phyloP scores from a whole-genome alignment of 2,888 invertebrate genomes.

The Bimastos eiseni region DNA sequence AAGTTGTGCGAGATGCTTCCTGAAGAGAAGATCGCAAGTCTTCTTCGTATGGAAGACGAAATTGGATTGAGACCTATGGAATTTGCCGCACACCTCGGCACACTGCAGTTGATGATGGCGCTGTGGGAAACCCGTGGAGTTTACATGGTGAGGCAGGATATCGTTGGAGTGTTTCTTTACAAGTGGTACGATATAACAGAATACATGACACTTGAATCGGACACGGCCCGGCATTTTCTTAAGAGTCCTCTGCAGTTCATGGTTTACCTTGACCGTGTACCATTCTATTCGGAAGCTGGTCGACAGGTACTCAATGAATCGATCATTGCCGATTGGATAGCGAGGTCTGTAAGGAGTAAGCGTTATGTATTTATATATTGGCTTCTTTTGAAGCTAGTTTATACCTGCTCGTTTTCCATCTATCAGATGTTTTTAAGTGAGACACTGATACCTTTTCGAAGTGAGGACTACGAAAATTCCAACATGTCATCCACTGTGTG shows the following conservation, averaged over 20 bases:
- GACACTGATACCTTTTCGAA: too few species aligned
- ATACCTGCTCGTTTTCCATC: neutral
- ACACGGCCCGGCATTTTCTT: neutral
- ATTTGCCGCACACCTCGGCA: constrained; percentile 26
- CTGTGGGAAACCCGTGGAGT: neutral
- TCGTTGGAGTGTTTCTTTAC: constrained; percentile 10
- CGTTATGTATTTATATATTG: neutral
- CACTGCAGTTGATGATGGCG: constrained; percentile 20
- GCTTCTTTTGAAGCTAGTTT: neutral
- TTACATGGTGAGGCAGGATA: neutral
- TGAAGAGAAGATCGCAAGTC: neutral
- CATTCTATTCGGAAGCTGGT: neutral
- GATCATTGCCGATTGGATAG: constrained; percentile 17
- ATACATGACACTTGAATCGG: neutral
- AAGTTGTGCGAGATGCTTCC: neutral
- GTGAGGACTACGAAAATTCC: too few species aligned
- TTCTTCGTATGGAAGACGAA: constrained; percentile 25
- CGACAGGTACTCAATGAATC: neutral
- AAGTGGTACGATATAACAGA: constrained; percentile 28
- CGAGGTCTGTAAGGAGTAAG: constrained; percentile 2
- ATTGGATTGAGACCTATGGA: constrained; percentile 14
- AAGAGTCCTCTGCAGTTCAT: constrained; percentile 16
- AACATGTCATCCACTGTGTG: neutral
- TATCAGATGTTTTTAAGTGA: neutral
- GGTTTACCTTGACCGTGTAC: neutral